Base-by-base conservation (phyloP, 2,113 vertebrate genomes). In the Struthidea cinerea region DNA sequence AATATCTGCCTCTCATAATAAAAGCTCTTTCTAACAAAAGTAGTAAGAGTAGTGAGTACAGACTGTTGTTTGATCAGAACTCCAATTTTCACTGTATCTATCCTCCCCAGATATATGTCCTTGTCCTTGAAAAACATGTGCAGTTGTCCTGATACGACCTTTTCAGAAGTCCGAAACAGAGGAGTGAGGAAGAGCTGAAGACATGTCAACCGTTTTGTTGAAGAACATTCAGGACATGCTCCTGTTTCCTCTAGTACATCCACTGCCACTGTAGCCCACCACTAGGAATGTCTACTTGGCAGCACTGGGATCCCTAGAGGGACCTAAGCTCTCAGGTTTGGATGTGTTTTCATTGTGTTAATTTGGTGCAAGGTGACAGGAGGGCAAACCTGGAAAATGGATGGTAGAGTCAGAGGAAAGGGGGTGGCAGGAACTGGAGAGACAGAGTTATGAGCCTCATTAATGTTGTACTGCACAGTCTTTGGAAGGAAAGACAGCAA, bases 191-290 rank as follows among this genome's bases (percentile, higher is more conserved):
- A 91, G 11, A 46, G 9, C 26, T 49, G n/a, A 65, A 84, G 37
- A 44, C 1, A 0, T 46, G n/a, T 28, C 5, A 7, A 75, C 11
- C 8, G 12, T n/a, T 47, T 82, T 68, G 14, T 22, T 0, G 0
- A 46, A 81, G 47, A 67, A 39, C 11, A 8, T 41, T 47, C 23
- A 55, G 23, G n/a, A 20, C 8, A 19, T 67, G 23, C 2, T 78
- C 18, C 16, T 78, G 7, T 55, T 92, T 63, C 10, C 13, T 69
- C 23, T 7, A 7, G 9, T 7, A 32, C 8, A n/a, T 41, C 22
- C n/a, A 13, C 26, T 49, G 35, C 11, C 21, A 27, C 35, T n/a
- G 61, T 8, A 59, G 18, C 12, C 24, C 37, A 41, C 6, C 14
- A 33, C 5, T 9, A 46, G n/a, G 11, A 55, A 19, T 21, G 18